These are phyloP conservation scores for Myotis yumanensis DNA, from an alignment of 2,113 vertebrate genomes.

Conservation along the genomic window DNA sequence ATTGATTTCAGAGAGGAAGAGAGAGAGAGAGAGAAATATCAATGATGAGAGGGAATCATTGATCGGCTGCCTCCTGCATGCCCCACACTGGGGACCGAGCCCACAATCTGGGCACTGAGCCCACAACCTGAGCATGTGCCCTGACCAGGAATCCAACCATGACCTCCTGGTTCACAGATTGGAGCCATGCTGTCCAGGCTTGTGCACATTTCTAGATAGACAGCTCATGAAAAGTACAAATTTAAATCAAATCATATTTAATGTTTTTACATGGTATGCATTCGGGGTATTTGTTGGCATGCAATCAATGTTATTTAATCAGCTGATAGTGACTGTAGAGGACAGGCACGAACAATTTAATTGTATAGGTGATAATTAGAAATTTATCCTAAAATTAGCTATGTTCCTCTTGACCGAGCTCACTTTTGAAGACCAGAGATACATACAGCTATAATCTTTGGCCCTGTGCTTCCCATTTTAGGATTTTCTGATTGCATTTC, in stretches of 20 bases:
- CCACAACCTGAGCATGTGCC: too few relatives aligned
- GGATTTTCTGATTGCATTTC: background rate
- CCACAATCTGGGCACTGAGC: too few relatives aligned
- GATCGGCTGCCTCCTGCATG: too few relatives aligned
- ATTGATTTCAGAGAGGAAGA: too few relatives aligned
- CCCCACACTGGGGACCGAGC: too few relatives aligned
- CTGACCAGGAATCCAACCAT: too few relatives aligned
- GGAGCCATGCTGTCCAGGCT: background rate
- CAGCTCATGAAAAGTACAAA: background rate
- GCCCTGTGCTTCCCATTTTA: background rate
- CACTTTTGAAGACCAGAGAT: background rate
- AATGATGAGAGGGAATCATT: too few relatives aligned
- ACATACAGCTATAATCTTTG: background rate
- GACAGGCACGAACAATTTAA: background rate
- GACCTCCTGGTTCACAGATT: too few relatives aligned
- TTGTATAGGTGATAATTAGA: conserved; percentile 4
- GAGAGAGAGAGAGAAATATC: too few relatives aligned
- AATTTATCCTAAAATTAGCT: background rate
- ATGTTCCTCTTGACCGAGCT: background rate
- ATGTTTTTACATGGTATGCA: background rate
- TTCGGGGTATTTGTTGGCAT: background rate
- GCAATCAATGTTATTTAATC: background rate
- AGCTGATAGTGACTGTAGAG: background rate
- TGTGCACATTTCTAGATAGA: background rate
- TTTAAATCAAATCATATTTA: background rate